Evolutionary conservation across 2,888 invertebrate species (phyloP).

Genomic region (Villa cingulata): DNA sequence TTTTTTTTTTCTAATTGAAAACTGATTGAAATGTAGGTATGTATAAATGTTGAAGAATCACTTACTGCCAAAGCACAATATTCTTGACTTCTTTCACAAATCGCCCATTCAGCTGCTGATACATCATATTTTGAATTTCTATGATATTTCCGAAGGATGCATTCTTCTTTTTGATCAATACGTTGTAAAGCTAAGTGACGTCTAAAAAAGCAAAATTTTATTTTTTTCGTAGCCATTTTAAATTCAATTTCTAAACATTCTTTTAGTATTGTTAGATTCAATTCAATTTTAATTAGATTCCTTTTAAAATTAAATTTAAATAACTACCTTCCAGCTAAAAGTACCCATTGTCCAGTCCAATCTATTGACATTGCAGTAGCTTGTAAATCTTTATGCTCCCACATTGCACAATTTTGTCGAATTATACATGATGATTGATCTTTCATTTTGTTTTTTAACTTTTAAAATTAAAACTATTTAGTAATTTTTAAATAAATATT

Average conservation of each 20-base stretch:
- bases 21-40: constrained; percentile 3
- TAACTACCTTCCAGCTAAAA: constrained; percentile 55
- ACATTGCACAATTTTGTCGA: constrained; percentile 26
- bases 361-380: constrained; percentile 90
- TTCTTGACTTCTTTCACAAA: constrained; percentile 59
- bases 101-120: constrained; percentile 85
- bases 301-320: no score
- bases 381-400: constrained; percentile 73
- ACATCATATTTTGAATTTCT: constrained; percentile 89
- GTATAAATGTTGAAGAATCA: background rate
- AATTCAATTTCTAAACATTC: no score
- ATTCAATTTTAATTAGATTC: no score
- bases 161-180: constrained; percentile 45
- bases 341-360: constrained; percentile 67
- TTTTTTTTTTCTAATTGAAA: no score
- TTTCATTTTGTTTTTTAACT: no score
- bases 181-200: constrained; percentile 64
- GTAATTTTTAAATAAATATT: no score
- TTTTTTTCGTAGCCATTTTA: background rate
- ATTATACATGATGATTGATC: no score
- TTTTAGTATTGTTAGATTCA: no score
- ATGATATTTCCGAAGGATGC: constrained; percentile 59
- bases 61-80: constrained; percentile 79
- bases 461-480: no score
- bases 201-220: constrained; percentile 21